Conservation (phyloP, 2,113 vertebrate genomes). For the Castor canadensis region DNA sequence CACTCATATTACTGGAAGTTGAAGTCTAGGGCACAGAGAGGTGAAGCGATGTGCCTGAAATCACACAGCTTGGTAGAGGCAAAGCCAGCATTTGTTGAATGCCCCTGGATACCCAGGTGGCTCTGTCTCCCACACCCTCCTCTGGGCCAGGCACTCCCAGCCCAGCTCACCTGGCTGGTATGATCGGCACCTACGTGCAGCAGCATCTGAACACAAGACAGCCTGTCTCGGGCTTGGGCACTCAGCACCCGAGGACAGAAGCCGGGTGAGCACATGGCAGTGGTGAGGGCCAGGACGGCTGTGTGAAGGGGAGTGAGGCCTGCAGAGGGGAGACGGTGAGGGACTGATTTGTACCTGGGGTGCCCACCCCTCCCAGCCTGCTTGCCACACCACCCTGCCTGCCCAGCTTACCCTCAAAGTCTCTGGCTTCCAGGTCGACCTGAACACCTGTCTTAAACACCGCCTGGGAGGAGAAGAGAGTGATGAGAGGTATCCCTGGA, state of each 20-base stretch:
- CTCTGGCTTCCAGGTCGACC: conserved; percentile 89
- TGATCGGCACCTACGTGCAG: conserved; percentile 86
- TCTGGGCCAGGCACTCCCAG: neutral
- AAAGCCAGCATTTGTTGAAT: neutral
- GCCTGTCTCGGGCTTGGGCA: conserved; percentile 82
- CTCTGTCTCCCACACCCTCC: neutral
- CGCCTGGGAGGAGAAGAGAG: conserved; percentile 79
- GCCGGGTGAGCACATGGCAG: conserved; percentile 81
- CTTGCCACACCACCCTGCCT: neutral
- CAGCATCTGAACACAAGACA: conserved; percentile 87
- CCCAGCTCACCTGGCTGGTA: conserved; percentile 88
- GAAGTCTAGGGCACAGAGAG: neutral
- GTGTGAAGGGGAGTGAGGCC: conserved; percentile 93
- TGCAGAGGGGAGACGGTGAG: conserved; percentile 59
- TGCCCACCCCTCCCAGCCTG: neutral
- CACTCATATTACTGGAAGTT: neutral
- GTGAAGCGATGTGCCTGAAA: neutral
- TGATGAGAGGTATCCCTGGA: neutral
- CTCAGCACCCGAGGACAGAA: conserved; percentile 37
- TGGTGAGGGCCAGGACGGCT: conserved; percentile 89
- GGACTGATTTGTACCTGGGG: too few species aligned
- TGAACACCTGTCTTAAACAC: conserved; percentile 83
- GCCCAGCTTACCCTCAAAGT: conserved; percentile 90
- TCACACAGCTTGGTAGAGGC: neutral
- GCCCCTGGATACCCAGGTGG: neutral